Conservation (phyloP, 2,113 vertebrate genomes). For the Elgaria multicarinata region DNA sequence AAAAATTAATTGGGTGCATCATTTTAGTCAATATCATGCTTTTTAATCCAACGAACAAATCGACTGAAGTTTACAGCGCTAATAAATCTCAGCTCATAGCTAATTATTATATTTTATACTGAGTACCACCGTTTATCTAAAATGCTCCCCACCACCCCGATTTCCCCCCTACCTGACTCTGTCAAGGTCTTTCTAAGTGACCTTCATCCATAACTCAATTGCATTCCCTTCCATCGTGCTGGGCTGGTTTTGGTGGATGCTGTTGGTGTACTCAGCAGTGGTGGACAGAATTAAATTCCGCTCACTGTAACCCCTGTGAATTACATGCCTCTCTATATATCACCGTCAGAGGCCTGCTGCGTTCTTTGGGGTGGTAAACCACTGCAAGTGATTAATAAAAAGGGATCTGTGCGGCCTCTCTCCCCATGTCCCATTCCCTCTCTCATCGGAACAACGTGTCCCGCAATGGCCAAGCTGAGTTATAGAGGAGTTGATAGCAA, state of each 20-base stretch:
- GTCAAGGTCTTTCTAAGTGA: accelerated
- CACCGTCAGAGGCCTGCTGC: accelerated
- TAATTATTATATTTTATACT: background rate
- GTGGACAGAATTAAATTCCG: background rate
- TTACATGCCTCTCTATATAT: background rate
- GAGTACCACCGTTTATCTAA: background rate
- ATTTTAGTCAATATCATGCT: too few species aligned
- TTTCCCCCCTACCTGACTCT: accelerated
- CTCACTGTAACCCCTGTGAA: background rate
- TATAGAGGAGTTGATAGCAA: accelerated
- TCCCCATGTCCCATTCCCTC: too few species aligned
- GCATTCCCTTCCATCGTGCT: background rate
- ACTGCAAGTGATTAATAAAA: background rate
- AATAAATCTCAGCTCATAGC: background rate
- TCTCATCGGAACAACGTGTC: accelerated
- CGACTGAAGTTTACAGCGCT: background rate
- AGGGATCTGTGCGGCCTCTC: too few species aligned
- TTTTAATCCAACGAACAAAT: background rate
- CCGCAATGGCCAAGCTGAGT: accelerated
- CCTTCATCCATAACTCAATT: background rate
- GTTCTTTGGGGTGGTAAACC: accelerated
- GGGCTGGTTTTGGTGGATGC: background rate
- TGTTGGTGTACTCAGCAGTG: background rate
- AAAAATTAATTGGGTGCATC: too few species aligned
- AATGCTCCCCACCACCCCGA: background rate